These are phyloP conservation scores for Melanostoma scalare DNA, from an alignment of 2,888 invertebrate species.

Conservation along the genomic window DNA sequence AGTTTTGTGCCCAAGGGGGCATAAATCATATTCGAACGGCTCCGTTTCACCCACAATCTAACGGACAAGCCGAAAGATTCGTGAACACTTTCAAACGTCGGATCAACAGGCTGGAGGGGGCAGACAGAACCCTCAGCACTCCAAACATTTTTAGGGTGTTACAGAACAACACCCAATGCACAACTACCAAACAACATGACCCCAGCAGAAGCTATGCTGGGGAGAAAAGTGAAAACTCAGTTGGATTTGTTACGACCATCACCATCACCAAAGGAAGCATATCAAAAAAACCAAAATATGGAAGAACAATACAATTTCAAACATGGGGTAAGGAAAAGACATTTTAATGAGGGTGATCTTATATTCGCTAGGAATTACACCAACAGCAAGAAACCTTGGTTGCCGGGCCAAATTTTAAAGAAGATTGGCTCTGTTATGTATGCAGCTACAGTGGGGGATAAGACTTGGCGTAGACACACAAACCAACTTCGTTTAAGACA, in stretches of 20 bases:
- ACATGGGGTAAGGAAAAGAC: constrained; percentile 7
- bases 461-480: constrained; percentile 24
- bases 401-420: constrained; percentile 7
- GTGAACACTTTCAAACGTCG: too few relatives aligned
- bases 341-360: constrained; percentile 18
- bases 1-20: too few relatives aligned
- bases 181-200: constrained; percentile 36
- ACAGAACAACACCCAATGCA: constrained; percentile 33
- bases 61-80: too few relatives aligned
- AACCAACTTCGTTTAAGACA: constrained; percentile 35
- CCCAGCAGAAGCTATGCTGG: constrained; percentile 40
- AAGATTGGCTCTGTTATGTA: constrained; percentile 24
- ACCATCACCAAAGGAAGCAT: background rate
- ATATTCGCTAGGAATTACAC: constrained; percentile 16
- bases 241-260: constrained; percentile 4
- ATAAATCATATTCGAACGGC: too few relatives aligned
- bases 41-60: too few relatives aligned
- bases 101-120: too few relatives aligned
- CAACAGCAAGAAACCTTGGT: background rate
- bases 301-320: constrained; percentile 16
- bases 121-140: constrained; percentile 1
- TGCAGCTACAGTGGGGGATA: constrained; percentile 10
- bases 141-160: constrained; percentile 31
- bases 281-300: constrained; percentile 1
- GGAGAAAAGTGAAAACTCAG: constrained; percentile 16